Conservation (phyloP, 2,888 invertebrate species). For the Podotricha telesiphe region DNA sequence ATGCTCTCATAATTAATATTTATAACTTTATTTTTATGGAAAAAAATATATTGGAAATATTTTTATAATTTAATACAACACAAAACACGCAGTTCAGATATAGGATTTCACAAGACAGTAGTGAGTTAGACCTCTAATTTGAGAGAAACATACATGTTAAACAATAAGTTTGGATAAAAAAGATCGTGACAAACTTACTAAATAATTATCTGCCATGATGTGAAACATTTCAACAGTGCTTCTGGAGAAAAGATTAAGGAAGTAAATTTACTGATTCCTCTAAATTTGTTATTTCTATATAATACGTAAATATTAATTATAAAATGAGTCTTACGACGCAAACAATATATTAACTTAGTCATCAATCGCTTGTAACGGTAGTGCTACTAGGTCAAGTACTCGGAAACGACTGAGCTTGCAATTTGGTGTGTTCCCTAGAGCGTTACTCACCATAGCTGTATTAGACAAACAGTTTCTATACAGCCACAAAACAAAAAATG, state of each 20-base stretch:
- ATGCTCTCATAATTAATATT: constrained; percentile 2
- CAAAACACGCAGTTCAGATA: not conserved
- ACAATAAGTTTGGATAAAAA: not conserved
- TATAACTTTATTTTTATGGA: constrained; percentile 11
- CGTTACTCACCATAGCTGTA: constrained; percentile 47
- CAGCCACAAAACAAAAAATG: not conserved
- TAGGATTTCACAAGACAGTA: not conserved
- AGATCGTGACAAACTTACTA: not conserved
- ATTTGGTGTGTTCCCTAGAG: constrained; percentile 41
- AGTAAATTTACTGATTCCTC: too few relatives aligned
- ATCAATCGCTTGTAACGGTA: constrained; percentile 49
- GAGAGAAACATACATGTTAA: not conserved
- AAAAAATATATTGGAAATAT: too few relatives aligned
- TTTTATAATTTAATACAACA: not conserved
- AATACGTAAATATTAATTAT: not conserved
- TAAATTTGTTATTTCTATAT: too few relatives aligned
- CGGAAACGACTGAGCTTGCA: constrained; percentile 59
- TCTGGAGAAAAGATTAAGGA: too few relatives aligned
- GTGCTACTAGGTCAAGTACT: constrained; percentile 63
- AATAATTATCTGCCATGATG: too few relatives aligned
- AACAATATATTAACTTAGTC: constrained; percentile 42
- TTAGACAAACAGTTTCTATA: not conserved
- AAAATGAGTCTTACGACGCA: constrained; percentile 4
- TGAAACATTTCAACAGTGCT: too few relatives aligned
- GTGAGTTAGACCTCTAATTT: not conserved